phyloP scores from a whole-genome alignment of 2,113 vertebrate genomes.

The Riparia riparia region DNA sequence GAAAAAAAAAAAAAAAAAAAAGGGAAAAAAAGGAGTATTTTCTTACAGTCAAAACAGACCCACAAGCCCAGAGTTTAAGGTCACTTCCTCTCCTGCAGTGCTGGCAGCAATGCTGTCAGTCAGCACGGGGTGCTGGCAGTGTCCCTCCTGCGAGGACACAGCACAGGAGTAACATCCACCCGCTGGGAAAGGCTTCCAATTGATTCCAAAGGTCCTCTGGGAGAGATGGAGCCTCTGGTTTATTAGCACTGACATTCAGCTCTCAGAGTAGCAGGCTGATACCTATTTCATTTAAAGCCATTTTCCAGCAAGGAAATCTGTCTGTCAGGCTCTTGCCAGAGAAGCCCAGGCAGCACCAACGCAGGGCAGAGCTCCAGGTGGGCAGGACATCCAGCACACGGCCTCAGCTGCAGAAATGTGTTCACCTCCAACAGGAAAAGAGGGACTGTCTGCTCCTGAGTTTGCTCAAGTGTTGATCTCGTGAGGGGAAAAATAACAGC shows the following conservation, averaged over 20 bases:
- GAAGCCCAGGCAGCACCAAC: not conserved
- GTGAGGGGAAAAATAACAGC: not conserved
- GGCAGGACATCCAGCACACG: not conserved
- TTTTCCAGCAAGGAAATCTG: not conserved
- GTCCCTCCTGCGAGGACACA: conserved; percentile 21
- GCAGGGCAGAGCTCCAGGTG: not conserved
- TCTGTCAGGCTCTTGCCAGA: not conserved
- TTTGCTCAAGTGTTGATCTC: not conserved
- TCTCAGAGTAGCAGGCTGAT: conserved; percentile 10
- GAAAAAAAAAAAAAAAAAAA: rapidly evolving
- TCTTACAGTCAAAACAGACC: conserved; percentile 42
- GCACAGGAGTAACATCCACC: not conserved
- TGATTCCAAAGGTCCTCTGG: conserved; percentile 43
- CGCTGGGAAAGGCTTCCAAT: conserved; percentile 21
- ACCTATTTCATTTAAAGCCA: not conserved
- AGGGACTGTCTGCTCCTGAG: not conserved
- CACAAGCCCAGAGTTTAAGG: conserved; percentile 72
- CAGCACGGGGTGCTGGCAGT: conserved; percentile 40
- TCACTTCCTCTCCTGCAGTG: conserved; percentile 72
- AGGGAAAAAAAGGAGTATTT: not conserved
- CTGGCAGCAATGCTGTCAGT: conserved; percentile 75
- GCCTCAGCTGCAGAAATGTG: not conserved
- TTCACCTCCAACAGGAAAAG: not conserved
- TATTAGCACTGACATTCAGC: conserved; percentile 61
- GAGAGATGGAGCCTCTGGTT: conserved; percentile 25